Conservation (phyloP, 2,888 invertebrate genomes). For the Calameuta filiformis region DNA sequence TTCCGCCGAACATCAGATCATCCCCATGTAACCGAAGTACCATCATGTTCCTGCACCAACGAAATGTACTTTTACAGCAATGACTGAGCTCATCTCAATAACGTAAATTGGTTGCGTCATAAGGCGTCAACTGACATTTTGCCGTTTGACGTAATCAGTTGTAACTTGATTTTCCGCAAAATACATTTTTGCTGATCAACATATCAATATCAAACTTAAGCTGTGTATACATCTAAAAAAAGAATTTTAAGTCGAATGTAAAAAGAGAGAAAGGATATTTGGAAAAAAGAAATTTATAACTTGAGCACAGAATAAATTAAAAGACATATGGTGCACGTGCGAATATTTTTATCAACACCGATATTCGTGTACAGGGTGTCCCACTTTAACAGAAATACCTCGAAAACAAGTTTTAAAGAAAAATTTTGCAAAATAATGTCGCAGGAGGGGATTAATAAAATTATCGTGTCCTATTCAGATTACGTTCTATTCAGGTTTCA, state of each 20-base stretch:
- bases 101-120: neutral
- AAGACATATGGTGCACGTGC: neutral
- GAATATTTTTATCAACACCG: neutral
- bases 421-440: too few relatives aligned
- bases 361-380: too few relatives aligned
- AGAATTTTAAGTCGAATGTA: neutral
- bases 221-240: neutral
- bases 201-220: neutral
- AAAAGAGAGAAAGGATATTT: neutral
- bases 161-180: neutral
- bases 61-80: constrained; percentile 7
- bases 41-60: constrained; percentile 77
- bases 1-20: constrained; percentile 72
- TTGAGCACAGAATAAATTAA: neutral
- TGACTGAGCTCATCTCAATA: neutral
- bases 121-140: neutral
- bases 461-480: too few relatives aligned
- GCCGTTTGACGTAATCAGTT: neutral
- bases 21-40: constrained; percentile 80
- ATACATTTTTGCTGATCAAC: neutral
- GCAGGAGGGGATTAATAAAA: too few relatives aligned
- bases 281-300: neutral
- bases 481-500: too few relatives aligned
- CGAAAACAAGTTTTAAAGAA: too few relatives aligned
- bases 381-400: too few relatives aligned